phyloP scores from a whole-genome alignment of 2,888 invertebrate species.

The Lithodes maja region DNA sequence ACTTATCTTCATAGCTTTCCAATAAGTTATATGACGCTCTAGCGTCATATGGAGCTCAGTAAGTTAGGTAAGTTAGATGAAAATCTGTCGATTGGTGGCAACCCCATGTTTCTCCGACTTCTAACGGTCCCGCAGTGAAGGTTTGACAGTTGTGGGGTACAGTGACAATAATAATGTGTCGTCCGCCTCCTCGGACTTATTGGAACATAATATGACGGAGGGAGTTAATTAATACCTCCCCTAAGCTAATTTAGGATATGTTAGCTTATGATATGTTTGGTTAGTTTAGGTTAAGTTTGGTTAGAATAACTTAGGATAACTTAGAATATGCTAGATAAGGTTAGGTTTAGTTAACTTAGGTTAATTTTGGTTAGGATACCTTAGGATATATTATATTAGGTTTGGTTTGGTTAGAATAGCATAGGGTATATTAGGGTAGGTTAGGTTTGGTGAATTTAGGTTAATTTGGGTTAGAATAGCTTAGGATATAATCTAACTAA shows the following conservation, averaged over 20 bases:
- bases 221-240: no score
- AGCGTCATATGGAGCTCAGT: no score
- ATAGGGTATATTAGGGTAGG: neutral
- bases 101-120: no score
- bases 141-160: no score
- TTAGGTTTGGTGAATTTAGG: neutral
- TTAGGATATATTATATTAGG: neutral
- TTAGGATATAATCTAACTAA: neutral
- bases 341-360: conserved; percentile 15
- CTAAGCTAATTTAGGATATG: neutral
- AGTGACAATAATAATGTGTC: no score
- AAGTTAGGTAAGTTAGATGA: no score
- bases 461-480: neutral
- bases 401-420: neutral
- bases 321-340: neutral
- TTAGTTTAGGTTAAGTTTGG: conserved; percentile 8
- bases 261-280: neutral
- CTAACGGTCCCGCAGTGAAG: no score
- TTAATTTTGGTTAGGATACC: neutral
- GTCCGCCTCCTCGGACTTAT: no score
- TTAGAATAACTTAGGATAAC: conserved; percentile 6
- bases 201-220: no score
- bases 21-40: no score
- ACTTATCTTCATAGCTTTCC: no score
- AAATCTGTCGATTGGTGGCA: no score